Percentiles rank a stretch among this genome's conserved stretches.
These are phyloP conservation scores for Microplitis deprimator DNA, from an alignment of 2,888 invertebrate genomes.

Conservation along the genomic window DNA sequence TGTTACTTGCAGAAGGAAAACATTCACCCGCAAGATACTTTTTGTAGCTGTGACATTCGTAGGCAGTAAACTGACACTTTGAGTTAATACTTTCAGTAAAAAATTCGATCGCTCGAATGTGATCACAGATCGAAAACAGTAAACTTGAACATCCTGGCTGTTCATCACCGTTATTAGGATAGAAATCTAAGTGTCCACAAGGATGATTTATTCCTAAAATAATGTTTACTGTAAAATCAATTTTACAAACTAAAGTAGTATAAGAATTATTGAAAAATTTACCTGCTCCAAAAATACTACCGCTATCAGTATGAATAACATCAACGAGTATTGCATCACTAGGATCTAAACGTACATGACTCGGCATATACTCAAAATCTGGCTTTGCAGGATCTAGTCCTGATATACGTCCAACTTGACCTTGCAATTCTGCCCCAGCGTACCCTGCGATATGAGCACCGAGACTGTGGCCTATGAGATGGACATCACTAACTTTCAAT, in stretches of 20 bases:
- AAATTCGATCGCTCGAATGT: conserved; percentile 86
- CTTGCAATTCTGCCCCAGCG: conserved; percentile 82
- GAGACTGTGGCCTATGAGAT: conserved; percentile 90
- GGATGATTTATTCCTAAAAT: conserved; percentile 88
- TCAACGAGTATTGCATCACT: conserved; percentile 90
- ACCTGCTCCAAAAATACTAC: conserved; percentile 88
- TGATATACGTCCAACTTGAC: conserved; percentile 82
- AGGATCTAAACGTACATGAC: conserved; percentile 86
- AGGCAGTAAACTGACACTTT: conserved; percentile 85
- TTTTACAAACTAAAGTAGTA: not conserved
- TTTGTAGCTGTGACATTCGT: conserved; percentile 84
- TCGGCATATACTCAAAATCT: conserved; percentile 88
- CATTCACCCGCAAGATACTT: conserved; percentile 85
- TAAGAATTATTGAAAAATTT: conserved; percentile 61
- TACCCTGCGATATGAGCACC: conserved; percentile 92
- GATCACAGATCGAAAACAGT: conserved; percentile 88
- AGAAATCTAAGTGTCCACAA: conserved; percentile 91
- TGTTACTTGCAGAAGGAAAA: conserved; percentile 78
- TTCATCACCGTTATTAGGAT: conserved; percentile 92
- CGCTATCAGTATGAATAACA: conserved; percentile 92
- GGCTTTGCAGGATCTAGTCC: conserved; percentile 93
- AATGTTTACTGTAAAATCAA: conserved; percentile 52
- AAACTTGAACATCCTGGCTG: conserved; percentile 88
- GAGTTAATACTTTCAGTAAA: conserved; percentile 88
- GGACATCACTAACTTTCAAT: conserved; percentile 80